Conservation (phyloP, 30 jellyfish, hydroid and myxozoan genomes). For the Aurelia sp. region DNA sequence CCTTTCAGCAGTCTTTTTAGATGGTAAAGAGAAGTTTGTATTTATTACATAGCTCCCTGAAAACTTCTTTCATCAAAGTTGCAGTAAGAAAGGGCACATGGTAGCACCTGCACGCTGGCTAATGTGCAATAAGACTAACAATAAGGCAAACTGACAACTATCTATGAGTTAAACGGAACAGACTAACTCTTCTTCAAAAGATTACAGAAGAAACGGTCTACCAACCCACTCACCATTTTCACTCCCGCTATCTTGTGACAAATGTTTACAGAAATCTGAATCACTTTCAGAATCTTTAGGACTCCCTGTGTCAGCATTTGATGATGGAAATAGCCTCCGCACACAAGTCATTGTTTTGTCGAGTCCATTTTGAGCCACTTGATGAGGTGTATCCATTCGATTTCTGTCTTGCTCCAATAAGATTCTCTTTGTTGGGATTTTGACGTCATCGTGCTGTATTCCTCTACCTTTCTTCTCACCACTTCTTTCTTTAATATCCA, state of each 20-base stretch:
- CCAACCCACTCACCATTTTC: conserved; percentile 43
- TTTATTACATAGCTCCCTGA: too few species aligned
- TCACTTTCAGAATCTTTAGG: conserved; percentile 67
- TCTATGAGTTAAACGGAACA: too few species aligned
- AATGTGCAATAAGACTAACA: too few species aligned
- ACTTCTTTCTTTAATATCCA: neutral
- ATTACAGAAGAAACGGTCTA: neutral
- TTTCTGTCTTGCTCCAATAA: conserved; percentile 20
- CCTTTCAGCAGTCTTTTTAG: too few species aligned
- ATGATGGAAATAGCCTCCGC: conserved; percentile 52
- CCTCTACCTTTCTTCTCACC: neutral
- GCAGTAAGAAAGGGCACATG: too few species aligned
- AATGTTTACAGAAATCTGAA: conserved; percentile 57
- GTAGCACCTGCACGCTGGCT: too few species aligned
- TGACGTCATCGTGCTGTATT: conserved; percentile 1
- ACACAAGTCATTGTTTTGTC: conserved; percentile 56
- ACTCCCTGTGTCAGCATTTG: neutral
- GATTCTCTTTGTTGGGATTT: conserved; percentile 11
- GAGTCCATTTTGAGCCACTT: neutral
- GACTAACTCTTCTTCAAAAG: too few species aligned
- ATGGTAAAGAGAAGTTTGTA: too few species aligned
- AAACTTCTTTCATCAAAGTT: too few species aligned
- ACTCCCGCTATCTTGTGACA: conserved; percentile 65
- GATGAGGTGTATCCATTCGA: conserved; percentile 23
- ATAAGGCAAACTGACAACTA: too few species aligned